Conservation (phyloP, 2,888 invertebrate species). For the Drosophila formosana region DNA sequence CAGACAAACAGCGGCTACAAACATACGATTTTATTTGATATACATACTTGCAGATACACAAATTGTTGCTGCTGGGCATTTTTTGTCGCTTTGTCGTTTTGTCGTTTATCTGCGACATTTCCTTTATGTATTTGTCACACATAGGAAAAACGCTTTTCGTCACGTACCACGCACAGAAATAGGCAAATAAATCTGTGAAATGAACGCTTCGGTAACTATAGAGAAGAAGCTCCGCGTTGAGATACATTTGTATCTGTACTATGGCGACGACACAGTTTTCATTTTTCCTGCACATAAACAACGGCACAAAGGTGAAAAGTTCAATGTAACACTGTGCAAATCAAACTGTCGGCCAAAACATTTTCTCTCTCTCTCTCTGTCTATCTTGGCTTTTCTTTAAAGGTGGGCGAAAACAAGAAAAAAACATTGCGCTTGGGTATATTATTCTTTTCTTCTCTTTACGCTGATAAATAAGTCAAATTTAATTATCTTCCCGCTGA, state of each 20-base stretch:
- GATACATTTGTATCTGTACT: constrained; percentile 21
- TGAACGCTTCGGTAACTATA: constrained; percentile 54
- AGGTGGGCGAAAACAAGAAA: constrained; percentile 4
- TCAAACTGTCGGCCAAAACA: constrained; percentile 50
- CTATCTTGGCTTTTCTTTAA: not conserved
- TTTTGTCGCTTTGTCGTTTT: constrained; percentile 10
- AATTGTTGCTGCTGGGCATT: constrained; percentile 46
- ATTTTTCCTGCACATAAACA: constrained; percentile 47
- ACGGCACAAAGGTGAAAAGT: constrained; percentile 68
- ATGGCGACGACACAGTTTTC: constrained; percentile 51
- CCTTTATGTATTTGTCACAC: constrained; percentile 41
- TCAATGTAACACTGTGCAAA: constrained; percentile 66
- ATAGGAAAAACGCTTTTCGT: constrained; percentile 72
- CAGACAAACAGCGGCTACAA: constrained; percentile 17
- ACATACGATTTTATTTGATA: constrained; percentile 1
- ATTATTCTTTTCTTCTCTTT: not conserved
- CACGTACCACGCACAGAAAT: constrained; percentile 76
- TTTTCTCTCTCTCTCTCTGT: constrained; percentile 8
- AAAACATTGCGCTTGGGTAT: not conserved
- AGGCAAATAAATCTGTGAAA: constrained; percentile 76
- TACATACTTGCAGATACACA: constrained; percentile 13
- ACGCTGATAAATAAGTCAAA: constrained; percentile 22
- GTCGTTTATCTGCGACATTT: constrained; percentile 19
- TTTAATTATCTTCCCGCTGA: constrained; percentile 28
- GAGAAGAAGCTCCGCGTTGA: constrained; percentile 9